A percentile compares a stretch with the other conserved stretches of the same genome.
These are phyloP conservation scores for Carollia perspicillata DNA, from an alignment of 2,113 vertebrate species.

Conservation along the genomic window DNA sequence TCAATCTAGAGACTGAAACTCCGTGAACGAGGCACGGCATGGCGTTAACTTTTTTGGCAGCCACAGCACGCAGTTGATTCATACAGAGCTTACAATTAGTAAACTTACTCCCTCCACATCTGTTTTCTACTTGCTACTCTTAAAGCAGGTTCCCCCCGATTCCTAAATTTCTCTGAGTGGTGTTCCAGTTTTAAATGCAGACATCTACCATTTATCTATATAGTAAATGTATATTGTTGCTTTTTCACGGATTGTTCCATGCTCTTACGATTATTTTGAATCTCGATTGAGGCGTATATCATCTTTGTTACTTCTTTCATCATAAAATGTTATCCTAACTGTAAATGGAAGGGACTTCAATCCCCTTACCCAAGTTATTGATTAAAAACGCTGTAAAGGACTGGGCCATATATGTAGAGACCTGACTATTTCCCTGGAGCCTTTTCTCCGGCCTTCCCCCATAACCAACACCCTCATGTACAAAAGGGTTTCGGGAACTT, in stretches of 20 bases:
- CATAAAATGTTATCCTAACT: neutral
- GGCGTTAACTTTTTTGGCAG: neutral
- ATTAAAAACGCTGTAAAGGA: neutral
- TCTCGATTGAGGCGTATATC: neutral
- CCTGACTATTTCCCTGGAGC: neutral
- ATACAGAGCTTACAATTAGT: neutral
- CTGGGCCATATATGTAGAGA: neutral
- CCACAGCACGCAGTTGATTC: neutral
- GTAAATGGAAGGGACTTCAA: neutral
- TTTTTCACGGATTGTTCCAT: neutral
- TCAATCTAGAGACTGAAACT: neutral
- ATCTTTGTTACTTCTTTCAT: neutral
- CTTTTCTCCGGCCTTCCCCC: neutral
- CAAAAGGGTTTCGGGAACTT: neutral
- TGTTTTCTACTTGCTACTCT: neutral
- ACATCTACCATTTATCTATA: neutral
- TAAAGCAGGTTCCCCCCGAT: neutral
- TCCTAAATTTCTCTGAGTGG: neutral
- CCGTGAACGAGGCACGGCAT: neutral
- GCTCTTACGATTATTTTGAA: constrained; percentile 18
- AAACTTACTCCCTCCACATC: neutral
- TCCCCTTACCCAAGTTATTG: neutral
- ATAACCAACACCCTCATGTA: neutral
- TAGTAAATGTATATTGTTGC: neutral
- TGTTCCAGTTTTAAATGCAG: neutral